Conservation (phyloP, 1,140 invertebrate genomes). For the Halictus rubicundus region DNA sequence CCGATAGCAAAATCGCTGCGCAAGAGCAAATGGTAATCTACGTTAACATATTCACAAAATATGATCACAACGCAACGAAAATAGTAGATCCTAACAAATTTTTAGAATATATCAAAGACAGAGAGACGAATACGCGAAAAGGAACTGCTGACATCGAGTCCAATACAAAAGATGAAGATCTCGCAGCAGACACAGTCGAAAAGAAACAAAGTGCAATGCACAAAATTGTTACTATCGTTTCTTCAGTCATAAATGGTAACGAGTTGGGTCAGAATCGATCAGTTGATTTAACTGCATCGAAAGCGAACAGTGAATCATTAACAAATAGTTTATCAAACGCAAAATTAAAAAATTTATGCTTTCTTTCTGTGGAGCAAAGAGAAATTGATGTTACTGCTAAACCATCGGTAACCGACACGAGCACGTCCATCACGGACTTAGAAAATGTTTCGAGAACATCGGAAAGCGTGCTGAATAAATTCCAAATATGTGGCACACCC, state of each 20-base stretch:
- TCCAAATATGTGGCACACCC: constrained; percentile 62
- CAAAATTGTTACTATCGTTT: constrained; percentile 59
- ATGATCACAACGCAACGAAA: constrained; percentile 50
- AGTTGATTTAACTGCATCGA: background rate
- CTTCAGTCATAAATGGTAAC: constrained; percentile 44
- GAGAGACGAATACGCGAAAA: constrained; percentile 43
- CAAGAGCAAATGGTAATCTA: constrained; percentile 56
- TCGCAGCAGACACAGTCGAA: background rate
- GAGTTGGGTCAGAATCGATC: background rate
- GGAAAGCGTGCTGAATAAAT: constrained; percentile 22
- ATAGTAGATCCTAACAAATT: constrained; percentile 61
- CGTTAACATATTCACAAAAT: constrained; percentile 62
- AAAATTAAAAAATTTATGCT: constrained; percentile 37
- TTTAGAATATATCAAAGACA: constrained; percentile 58
- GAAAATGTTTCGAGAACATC: constrained; percentile 5
- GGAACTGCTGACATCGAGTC: background rate
- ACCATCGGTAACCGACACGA: constrained; percentile 66
- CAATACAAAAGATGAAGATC: background rate
- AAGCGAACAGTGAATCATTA: background rate
- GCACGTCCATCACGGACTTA: constrained; percentile 68
- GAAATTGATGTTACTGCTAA: constrained; percentile 68
- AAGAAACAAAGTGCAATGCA: constrained; percentile 25
- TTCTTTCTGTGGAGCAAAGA: constrained; percentile 52
- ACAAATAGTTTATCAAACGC: background rate
- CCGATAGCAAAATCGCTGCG: background rate